phyloP scores from a whole-genome alignment of 2,888 invertebrate species.

The Orchesellides sinensis region DNA sequence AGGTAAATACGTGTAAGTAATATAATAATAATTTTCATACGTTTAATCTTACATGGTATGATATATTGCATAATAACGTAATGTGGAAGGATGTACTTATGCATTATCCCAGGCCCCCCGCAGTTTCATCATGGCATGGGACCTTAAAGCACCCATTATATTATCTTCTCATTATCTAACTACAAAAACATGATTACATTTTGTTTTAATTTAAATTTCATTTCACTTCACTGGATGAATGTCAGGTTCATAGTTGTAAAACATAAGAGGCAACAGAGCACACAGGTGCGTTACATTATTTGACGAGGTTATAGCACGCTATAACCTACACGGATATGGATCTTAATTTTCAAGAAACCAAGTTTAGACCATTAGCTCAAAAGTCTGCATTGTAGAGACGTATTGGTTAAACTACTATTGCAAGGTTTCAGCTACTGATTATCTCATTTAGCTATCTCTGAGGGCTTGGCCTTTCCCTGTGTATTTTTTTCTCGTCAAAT shows the following conservation, averaged over 20 bases:
- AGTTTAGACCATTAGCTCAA: slow-evolving; percentile 24
- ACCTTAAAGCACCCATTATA: slow-evolving; percentile 53
- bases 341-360: slow-evolving; percentile 15
- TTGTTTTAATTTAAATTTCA: slow-evolving; percentile 60
- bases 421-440: slow-evolving; percentile 39
- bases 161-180: slow-evolving; percentile 61
- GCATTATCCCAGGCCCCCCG: slow-evolving; percentile 54
- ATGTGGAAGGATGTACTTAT: slow-evolving; percentile 18
- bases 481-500: slow-evolving; percentile 36
- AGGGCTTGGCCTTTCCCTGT: slow-evolving; percentile 58
- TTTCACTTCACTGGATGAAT: slow-evolving; percentile 27
- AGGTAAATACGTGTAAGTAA: slow-evolving; percentile 21
- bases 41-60: background rate
- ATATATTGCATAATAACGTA: slow-evolving; percentile 30
- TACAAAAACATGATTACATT: slow-evolving; percentile 55
- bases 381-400: background rate
- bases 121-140: slow-evolving; percentile 50
- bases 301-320: no score
- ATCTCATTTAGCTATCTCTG: slow-evolving; percentile 40
- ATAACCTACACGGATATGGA: slow-evolving; percentile 1
- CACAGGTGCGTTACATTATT: no score
- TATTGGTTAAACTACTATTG: no score
- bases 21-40: slow-evolving; percentile 16
- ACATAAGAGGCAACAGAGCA: background rate
- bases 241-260: slow-evolving; percentile 24